Percentiles rank a stretch among this genome's conserved stretches.
Evolutionary conservation across 2,113 vertebrate species (phyloP).

Genomic region (Calonectris borealis): DNA sequence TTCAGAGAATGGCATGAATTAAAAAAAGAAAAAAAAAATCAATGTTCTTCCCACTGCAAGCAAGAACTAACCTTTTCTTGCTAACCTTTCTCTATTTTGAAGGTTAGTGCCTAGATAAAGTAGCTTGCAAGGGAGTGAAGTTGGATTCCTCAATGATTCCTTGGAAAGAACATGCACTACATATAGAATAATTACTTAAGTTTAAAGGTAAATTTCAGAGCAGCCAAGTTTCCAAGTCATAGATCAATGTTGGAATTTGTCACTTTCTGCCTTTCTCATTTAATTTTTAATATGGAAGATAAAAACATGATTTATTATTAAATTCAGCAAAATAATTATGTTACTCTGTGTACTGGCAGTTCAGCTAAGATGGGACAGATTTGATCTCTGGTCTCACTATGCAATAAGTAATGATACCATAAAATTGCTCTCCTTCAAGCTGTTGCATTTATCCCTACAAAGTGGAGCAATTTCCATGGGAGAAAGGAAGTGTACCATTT

Average conservation of each 20-base stretch:
- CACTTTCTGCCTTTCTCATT: neutral
- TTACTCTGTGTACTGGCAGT: neutral
- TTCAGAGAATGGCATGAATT: neutral
- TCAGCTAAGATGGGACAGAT: neutral
- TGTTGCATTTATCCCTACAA: neutral
- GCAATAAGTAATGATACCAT: neutral
- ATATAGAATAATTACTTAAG: neutral
- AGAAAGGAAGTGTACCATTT: neutral
- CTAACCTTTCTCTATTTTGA: conserved; percentile 21
- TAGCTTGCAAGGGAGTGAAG: neutral
- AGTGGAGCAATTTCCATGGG: neutral
- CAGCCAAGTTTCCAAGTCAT: neutral
- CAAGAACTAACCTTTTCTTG: conserved; percentile 24
- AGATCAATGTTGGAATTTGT: neutral
- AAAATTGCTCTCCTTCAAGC: neutral
- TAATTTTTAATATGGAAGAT: neutral
- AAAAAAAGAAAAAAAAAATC: neutral
- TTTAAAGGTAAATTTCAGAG: neutral
- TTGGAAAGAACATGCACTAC: neutral
- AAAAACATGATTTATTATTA: neutral
- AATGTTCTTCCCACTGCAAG: neutral
- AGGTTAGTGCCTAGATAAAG: neutral
- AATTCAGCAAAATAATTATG: neutral
- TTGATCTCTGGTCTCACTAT: neutral
- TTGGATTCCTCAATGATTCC: neutral